Conservation (phyloP, 2,888 invertebrate species). For the Proisotoma minuta region DNA sequence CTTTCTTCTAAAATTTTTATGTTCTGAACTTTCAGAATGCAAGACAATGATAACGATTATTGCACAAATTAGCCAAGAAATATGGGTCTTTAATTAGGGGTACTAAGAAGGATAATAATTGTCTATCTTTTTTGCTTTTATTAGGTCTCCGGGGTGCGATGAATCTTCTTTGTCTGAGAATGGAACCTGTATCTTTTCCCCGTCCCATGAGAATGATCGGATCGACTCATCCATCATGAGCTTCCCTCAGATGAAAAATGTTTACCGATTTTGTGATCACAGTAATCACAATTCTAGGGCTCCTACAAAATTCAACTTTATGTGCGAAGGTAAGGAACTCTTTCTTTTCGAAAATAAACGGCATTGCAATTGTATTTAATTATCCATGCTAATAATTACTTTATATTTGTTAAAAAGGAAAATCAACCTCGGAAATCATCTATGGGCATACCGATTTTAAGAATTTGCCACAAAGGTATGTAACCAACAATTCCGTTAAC, state of each 20-base stretch:
- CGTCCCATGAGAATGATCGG: slow-evolving; percentile 42
- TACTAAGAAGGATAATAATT: not conserved
- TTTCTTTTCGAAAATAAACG: no score
- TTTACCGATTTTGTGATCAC: slow-evolving; percentile 61
- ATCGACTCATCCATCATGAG: slow-evolving; percentile 46
- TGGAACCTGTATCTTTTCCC: slow-evolving; percentile 31
- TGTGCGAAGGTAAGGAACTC: slow-evolving; percentile 60
- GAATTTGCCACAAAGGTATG: slow-evolving; percentile 37
- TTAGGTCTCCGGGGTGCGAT: slow-evolving; percentile 46
- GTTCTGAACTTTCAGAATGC: no score
- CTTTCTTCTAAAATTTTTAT: no score
- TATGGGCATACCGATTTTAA: slow-evolving; percentile 56
- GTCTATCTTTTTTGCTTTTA: slow-evolving; percentile 27
- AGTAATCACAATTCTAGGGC: slow-evolving; percentile 60
- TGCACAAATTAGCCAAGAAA: not conserved
- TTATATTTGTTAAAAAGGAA: no score
- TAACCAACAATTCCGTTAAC: no score
- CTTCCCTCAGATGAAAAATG: slow-evolving; percentile 48
- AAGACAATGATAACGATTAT: not conserved
- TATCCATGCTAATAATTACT: no score
- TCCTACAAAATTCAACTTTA: slow-evolving; percentile 63
- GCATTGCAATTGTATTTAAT: no score
- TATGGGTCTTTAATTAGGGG: not conserved
- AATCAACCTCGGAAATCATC: slow-evolving; percentile 60
- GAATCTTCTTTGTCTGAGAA: slow-evolving; percentile 34